Conservation (phyloP, 1,140 invertebrate species). For the Neodiprion fabricii region DNA sequence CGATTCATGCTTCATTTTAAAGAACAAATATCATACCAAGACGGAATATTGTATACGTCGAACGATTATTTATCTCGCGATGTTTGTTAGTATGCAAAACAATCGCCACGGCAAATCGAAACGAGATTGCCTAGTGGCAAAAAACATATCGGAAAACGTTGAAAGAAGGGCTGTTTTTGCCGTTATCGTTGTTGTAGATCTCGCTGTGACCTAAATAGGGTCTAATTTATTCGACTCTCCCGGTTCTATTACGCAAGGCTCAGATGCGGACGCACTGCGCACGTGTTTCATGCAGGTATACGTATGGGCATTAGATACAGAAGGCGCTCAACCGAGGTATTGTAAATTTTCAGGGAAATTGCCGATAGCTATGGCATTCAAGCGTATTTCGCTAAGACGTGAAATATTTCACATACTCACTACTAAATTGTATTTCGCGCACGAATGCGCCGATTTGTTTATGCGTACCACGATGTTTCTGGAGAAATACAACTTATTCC, state of each 20-base stretch:
- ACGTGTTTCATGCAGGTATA: not conserved
- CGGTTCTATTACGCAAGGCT: not conserved
- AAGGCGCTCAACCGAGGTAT: not conserved
- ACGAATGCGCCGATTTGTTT: too few species aligned
- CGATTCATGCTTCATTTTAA: not conserved
- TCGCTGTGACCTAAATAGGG: not conserved
- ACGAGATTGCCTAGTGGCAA: not conserved
- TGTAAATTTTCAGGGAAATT: conserved; percentile 1
- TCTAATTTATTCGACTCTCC: not conserved
- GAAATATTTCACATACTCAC: too few species aligned
- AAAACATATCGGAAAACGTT: not conserved
- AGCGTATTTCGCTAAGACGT: too few species aligned
- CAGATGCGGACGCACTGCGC: not conserved
- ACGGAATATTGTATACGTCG: too few species aligned
- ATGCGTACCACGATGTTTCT: too few species aligned
- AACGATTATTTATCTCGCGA: too few species aligned
- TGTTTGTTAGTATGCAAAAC: not conserved
- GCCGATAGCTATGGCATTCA: not conserved
- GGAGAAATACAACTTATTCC: too few species aligned
- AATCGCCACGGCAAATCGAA: not conserved
- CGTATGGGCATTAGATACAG: not conserved
- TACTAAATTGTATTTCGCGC: too few species aligned
- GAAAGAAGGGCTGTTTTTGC: not conserved
- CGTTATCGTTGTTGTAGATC: not conserved
- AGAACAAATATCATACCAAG: too few species aligned